These are phyloP conservation scores for Bombus ignitus DNA, from an alignment of 1,140 invertebrate genomes.

Conservation along the genomic window DNA sequence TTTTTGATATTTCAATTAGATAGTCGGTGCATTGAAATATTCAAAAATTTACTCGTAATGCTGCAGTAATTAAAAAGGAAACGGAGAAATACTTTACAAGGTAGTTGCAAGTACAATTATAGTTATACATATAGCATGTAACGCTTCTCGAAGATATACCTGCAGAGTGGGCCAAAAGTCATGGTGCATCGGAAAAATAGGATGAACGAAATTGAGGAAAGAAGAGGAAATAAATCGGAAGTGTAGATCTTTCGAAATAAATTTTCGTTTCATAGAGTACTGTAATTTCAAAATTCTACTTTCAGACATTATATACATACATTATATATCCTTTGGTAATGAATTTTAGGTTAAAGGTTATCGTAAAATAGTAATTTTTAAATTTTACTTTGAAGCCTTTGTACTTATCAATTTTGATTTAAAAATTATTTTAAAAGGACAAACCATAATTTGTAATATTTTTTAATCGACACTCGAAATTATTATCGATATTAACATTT, in stretches of 20 bases:
- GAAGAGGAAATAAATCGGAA: background rate
- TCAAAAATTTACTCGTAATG: background rate
- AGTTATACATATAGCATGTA: background rate
- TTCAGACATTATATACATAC: no score
- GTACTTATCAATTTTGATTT: no score
- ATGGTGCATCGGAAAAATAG: background rate
- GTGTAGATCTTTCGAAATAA: background rate
- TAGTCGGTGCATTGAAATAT: background rate
- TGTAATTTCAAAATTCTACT: background rate
- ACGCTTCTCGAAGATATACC: background rate
- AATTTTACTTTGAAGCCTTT: no score
- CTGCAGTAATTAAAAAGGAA: background rate
- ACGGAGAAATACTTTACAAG: background rate
- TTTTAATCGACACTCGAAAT: no score
- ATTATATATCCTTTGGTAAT: no score
- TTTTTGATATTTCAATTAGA: conserved; percentile 5
- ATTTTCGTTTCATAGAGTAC: background rate
- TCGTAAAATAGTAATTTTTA: background rate
- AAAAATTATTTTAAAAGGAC: no score
- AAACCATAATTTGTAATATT: no score
- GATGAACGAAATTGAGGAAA: background rate
- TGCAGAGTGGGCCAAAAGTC: conserved; percentile 24
- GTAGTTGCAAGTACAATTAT: conserved; percentile 4
- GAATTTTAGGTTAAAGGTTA: no score
- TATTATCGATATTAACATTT: no score